Percentiles rank a stretch among this genome's conserved stretches.
These are phyloP conservation scores for Phania funesta DNA, from an alignment of 2,888 invertebrate genomes.

Conservation along the genomic window DNA sequence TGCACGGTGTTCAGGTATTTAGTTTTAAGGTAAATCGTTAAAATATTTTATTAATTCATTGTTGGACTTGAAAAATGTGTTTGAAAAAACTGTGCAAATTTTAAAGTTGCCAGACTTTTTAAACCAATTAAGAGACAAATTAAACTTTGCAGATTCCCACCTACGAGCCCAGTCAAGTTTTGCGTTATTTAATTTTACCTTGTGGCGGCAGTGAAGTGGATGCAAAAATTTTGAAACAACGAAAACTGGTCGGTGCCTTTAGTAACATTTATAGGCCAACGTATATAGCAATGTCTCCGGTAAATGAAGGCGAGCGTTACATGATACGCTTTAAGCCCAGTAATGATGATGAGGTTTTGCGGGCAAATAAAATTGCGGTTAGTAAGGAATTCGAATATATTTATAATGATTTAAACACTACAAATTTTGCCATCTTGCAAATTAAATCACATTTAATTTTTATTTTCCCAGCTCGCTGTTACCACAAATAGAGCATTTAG, in stretches of 20 bases:
- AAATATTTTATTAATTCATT: background rate
- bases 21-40: conserved; percentile 81
- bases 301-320: conserved; percentile 80
- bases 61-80: background rate
- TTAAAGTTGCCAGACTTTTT: background rate
- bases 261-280: conserved; percentile 81
- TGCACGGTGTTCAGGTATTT: conserved; percentile 82
- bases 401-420: too few species aligned
- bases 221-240: conserved; percentile 80
- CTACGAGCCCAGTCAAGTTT: conserved; percentile 22
- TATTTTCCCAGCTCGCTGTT: conserved; percentile 80
- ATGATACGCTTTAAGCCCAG: conserved; percentile 81
- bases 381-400: conserved; percentile 56
- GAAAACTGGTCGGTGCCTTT: conserved; percentile 76
- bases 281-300: conserved; percentile 78
- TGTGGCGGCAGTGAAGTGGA: conserved; percentile 82
- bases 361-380: conserved; percentile 82
- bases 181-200: conserved; percentile 81
- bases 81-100: background rate
- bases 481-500: conserved; percentile 81
- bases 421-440: background rate
- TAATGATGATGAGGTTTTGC: conserved; percentile 81
- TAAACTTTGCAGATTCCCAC: conserved; percentile 55
- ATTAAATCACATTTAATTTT: background rate
- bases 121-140: background rate